phyloP scores from a whole-genome alignment of 2,113 vertebrate species.

The Sprattus sprattus region DNA sequence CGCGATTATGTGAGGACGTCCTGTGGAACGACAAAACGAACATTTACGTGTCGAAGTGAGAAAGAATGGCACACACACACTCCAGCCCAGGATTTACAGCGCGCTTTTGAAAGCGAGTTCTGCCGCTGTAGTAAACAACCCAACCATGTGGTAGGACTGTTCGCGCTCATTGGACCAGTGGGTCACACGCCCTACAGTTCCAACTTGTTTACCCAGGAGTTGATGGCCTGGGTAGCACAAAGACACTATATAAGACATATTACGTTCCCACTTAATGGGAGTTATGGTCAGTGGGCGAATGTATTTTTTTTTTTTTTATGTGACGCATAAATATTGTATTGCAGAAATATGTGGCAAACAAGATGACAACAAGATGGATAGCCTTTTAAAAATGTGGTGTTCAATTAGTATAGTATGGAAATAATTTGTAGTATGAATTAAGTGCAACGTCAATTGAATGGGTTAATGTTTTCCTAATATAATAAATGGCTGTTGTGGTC shows the following conservation, averaged over 20 bases:
- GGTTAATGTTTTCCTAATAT: not conserved
- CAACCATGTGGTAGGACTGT: conserved; percentile 54
- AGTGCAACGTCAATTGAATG: not conserved
- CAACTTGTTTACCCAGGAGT: conserved; percentile 58
- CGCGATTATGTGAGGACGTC: not conserved
- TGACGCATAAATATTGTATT: not conserved
- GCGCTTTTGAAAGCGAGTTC: conserved; percentile 22
- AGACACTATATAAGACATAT: conserved; percentile 24
- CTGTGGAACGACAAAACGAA: not conserved
- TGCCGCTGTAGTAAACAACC: conserved; percentile 59
- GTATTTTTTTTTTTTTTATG: not conserved
- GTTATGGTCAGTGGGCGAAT: conserved; percentile 17
- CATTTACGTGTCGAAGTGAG: not conserved
- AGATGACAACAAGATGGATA: not conserved
- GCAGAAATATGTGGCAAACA: not conserved
- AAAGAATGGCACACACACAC: not conserved
- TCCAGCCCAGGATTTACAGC: conserved; percentile 27
- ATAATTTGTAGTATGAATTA: not conserved
- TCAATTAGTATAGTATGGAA: too few species aligned
- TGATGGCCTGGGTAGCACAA: conserved; percentile 40
- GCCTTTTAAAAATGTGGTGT: not conserved
- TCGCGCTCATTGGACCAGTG: conserved; percentile 51
- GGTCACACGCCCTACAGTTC: conserved; percentile 59
- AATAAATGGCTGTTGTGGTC: not conserved
- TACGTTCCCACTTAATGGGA: not conserved